phyloP scores from a whole-genome alignment of 2,888 invertebrate species.

The Brachyptera putata region DNA sequence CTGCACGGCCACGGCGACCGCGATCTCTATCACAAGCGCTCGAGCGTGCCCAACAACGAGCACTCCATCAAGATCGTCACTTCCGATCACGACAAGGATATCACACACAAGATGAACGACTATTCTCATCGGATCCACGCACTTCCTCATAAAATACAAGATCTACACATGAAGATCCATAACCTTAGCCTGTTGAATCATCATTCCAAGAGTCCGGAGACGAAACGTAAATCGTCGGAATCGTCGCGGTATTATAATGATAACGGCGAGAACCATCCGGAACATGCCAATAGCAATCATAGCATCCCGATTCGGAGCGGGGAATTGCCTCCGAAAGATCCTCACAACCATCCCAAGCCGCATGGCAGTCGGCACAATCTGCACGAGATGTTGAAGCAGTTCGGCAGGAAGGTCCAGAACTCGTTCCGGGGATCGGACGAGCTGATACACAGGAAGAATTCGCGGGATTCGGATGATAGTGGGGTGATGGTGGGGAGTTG shows the following conservation, averaged over 20 bases:
- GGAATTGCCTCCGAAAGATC: slow-evolving; percentile 28
- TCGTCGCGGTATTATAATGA: slow-evolving; percentile 23
- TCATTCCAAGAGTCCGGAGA: slow-evolving; percentile 6
- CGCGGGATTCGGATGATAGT: slow-evolving; percentile 11
- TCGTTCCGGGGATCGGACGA: slow-evolving; percentile 17
- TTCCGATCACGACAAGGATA: slow-evolving; percentile 25
- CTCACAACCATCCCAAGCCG: slow-evolving; percentile 24
- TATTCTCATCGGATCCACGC: slow-evolving; percentile 16
- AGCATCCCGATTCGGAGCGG: slow-evolving; percentile 34
- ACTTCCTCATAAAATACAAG: slow-evolving; percentile 4
- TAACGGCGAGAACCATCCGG: slow-evolving; percentile 5
- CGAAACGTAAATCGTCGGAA: slow-evolving; percentile 14
- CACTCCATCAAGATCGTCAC: slow-evolving; percentile 31
- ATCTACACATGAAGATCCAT: slow-evolving; percentile 9
- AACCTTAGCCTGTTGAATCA: too few species aligned
- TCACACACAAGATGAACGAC: slow-evolving; percentile 17
- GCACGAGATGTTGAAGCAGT: slow-evolving; percentile 15
- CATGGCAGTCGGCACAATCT: slow-evolving; percentile 11
- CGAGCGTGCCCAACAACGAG: slow-evolving; percentile 24
- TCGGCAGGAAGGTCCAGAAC: slow-evolving; percentile 7
- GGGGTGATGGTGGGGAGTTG: background rate
- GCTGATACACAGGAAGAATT: slow-evolving; percentile 14
- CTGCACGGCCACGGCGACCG: slow-evolving; percentile 2
- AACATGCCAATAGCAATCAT: slow-evolving; percentile 12
- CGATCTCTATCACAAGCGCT: slow-evolving; percentile 12